Conservation (phyloP, 2,113 vertebrate species). For the Larimichthys crocea region DNA sequence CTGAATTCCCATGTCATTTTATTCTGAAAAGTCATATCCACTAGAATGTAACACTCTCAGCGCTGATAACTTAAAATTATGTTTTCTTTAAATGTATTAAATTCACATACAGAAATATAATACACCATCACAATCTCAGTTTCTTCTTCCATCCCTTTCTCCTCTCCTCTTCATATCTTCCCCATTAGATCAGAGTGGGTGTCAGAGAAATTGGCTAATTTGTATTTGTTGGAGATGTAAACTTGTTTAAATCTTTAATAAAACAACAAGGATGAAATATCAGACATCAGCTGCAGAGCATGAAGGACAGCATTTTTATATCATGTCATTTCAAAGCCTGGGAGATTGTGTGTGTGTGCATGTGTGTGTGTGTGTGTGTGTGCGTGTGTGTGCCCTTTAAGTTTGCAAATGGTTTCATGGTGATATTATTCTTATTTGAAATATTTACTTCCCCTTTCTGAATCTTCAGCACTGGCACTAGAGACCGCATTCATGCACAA, state of each 20-base stretch:
- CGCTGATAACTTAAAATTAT: constrained; percentile 69
- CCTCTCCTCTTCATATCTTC: constrained; percentile 43
- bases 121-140: constrained; percentile 64
- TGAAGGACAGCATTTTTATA: constrained; percentile 72
- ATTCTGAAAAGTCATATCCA: constrained; percentile 64
- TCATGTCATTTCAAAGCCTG: constrained; percentile 73
- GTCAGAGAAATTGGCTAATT: constrained; percentile 75
- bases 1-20: constrained; percentile 46
- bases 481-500: constrained; percentile 69
- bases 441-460: constrained; percentile 70
- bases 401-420: constrained; percentile 76
- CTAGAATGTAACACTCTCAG: constrained; percentile 57
- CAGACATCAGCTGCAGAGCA: constrained; percentile 73
- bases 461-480: constrained; percentile 54
- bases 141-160: constrained; percentile 29
- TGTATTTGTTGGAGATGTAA: constrained; percentile 81
- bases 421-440: constrained; percentile 73
- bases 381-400: constrained; percentile 55
- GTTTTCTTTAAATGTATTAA: constrained; percentile 81
- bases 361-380: constrained; percentile 17
- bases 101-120: constrained; percentile 77
- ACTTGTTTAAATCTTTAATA: constrained; percentile 85
- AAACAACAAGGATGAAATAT: constrained; percentile 84
- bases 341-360: constrained; percentile 31
- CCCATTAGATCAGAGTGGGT: constrained; percentile 67